These are phyloP conservation scores for Anolis carolinensis DNA, from an alignment of 2,113 vertebrate species.

Conservation along the genomic window DNA sequence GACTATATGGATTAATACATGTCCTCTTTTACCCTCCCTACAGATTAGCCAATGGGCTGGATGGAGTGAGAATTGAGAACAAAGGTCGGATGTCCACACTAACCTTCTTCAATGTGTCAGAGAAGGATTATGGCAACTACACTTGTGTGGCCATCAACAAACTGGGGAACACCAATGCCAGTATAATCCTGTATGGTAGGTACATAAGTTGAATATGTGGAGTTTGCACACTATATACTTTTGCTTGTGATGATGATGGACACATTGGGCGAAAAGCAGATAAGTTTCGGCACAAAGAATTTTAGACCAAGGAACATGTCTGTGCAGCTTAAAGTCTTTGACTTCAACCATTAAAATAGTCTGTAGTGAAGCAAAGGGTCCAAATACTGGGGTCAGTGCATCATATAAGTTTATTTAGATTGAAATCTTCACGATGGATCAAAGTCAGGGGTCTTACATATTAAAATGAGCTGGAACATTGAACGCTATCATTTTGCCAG, in stretches of 20 bases:
- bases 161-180: constrained; percentile 94
- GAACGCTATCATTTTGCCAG: not conserved
- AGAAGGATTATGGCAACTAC: constrained; percentile 99
- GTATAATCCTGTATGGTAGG: constrained; percentile 95
- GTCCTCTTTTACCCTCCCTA: rapidly evolving
- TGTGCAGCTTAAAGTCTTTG: not conserved
- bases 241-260: not conserved
- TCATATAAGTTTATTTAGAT: not conserved
- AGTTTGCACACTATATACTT: not conserved
- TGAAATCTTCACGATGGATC: too few relatives aligned
- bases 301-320: not conserved
- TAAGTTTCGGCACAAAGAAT: not conserved
- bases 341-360: not conserved
- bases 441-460: not conserved
- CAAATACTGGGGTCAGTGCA: too few relatives aligned
- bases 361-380: not conserved
- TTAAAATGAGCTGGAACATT: not conserved
- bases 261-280: not conserved
- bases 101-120: constrained; percentile 96
- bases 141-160: constrained; percentile 94
- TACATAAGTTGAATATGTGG: constrained; percentile 26
- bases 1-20: not conserved
- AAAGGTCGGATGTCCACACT: constrained; percentile 92
- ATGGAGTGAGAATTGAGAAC: constrained; percentile 91
- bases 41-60: constrained; percentile 90